A percentile compares a stretch with the other conserved stretches of the same genome.
phyloP scores from a whole-genome alignment of 1,140 invertebrate genomes.

The Teleopsis dalmanni region DNA sequence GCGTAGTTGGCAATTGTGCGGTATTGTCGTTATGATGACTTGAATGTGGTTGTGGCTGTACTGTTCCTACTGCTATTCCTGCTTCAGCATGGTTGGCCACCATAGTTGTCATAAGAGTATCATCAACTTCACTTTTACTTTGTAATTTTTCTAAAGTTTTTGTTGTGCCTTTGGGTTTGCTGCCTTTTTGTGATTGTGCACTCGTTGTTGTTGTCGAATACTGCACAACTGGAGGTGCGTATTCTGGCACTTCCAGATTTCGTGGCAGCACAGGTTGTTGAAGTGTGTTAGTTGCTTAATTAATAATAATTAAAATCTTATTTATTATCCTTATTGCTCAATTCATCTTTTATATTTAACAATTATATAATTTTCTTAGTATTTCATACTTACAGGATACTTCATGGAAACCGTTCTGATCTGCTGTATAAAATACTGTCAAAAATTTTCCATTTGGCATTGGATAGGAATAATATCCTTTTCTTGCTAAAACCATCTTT shows the following conservation, averaged over 20 bases:
- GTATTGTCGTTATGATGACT: no score
- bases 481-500: slow-evolving; percentile 23
- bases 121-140: no score
- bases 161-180: no score
- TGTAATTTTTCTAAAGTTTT: no score
- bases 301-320: background rate
- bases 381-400: slow-evolving; percentile 24
- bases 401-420: slow-evolving; percentile 32
- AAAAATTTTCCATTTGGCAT: slow-evolving; percentile 22
- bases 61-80: no score
- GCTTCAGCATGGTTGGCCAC: no score
- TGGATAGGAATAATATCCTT: slow-evolving; percentile 31
- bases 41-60: no score
- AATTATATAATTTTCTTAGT: background rate
- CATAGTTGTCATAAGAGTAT: no score
- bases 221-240: background rate
- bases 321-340: background rate
- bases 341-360: background rate
- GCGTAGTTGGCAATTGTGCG: no score
- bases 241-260: slow-evolving; percentile 21
- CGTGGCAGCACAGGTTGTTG: slow-evolving; percentile 27
- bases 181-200: no score
- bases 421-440: slow-evolving; percentile 32
- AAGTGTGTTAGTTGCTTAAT: slow-evolving; percentile 27
- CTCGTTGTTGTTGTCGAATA: no score